Percentiles rank a stretch among this genome's conserved stretches.
These are phyloP conservation scores for Trialeurodes vaporariorum DNA, from an alignment of 1,140 invertebrate genomes.

Conservation along the genomic window DNA sequence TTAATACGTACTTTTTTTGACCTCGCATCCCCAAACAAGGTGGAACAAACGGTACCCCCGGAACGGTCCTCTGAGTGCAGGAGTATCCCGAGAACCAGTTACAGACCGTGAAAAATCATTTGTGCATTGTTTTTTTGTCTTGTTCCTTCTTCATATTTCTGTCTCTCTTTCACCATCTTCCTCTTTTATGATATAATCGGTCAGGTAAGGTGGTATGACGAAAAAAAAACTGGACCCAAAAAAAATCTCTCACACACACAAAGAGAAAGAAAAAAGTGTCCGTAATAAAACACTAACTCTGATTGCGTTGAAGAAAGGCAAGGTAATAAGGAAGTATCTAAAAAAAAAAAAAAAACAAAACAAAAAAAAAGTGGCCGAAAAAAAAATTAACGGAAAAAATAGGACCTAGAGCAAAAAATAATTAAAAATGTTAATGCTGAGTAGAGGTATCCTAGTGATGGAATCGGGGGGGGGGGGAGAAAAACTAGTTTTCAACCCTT, in stretches of 20 bases:
- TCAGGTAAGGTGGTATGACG: not conserved
- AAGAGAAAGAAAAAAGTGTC: not conserved
- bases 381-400: not conserved
- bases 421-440: slow-evolving; percentile 1
- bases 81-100: not conserved
- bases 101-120: not conserved
- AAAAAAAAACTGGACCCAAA: not conserved
- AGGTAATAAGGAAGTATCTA: not conserved
- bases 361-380: not conserved
- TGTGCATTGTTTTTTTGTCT: not conserved
- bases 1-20: too few relatives aligned
- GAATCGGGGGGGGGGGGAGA: too few relatives aligned
- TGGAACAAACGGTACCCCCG: too few relatives aligned
- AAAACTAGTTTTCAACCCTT: not conserved
- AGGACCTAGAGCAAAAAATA: not conserved
- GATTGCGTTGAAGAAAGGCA: not conserved
- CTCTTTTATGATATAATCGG: not conserved
- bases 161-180: not conserved
- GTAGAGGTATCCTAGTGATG: not conserved
- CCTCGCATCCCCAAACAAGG: too few relatives aligned
- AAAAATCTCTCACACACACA: too few relatives aligned
- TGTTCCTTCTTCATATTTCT: not conserved
- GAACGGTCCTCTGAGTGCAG: too few relatives aligned
- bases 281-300: not conserved
- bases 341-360: not conserved